Evolutionary conservation across 2,113 vertebrate species (phyloP).

Genomic region (Coreoperca whiteheadi): DNA sequence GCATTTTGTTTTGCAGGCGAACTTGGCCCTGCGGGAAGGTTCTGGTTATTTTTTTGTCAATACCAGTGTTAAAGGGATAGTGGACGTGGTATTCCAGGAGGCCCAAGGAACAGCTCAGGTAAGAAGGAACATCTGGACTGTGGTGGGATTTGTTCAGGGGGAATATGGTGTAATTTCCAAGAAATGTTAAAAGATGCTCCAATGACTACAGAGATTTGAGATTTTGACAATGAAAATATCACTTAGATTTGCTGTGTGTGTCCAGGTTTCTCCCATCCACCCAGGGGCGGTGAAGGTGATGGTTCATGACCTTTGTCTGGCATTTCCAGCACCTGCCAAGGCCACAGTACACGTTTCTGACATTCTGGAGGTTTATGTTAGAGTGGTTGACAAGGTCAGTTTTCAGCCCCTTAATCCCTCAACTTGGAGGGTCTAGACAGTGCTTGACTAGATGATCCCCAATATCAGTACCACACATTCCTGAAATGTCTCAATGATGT

Average conservation of each 20-base stretch:
- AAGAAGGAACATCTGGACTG: conserved; percentile 54
- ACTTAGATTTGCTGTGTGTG: conserved; percentile 11
- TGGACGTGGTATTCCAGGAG: conserved; percentile 87
- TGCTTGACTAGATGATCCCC: conserved; percentile 33
- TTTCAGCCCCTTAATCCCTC: conserved; percentile 15
- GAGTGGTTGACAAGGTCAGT: conserved; percentile 96
- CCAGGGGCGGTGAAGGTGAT: conserved; percentile 87
- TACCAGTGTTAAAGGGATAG: conserved; percentile 84
- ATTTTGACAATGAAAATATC: neutral
- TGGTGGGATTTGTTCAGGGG: neutral
- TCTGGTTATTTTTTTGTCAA: conserved; percentile 96
- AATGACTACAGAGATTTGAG: neutral
- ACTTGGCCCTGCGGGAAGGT: conserved; percentile 89
- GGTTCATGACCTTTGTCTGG: conserved; percentile 94
- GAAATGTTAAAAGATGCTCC: neutral
- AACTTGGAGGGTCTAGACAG: neutral
- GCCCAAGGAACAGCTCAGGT: conserved; percentile 86
- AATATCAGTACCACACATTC: conserved; percentile 43
- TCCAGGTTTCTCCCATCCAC: conserved; percentile 89
- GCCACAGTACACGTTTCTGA: conserved; percentile 89
- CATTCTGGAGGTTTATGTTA: conserved; percentile 91
- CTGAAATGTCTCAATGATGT: conserved; percentile 15
- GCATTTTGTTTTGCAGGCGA: conserved; percentile 81
- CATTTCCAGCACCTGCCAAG: conserved; percentile 88
- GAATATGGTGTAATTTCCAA: conserved; percentile 1